Evolutionary conservation across 2,888 invertebrate species (phyloP).

Genomic region (Amphipoea lucens): DNA sequence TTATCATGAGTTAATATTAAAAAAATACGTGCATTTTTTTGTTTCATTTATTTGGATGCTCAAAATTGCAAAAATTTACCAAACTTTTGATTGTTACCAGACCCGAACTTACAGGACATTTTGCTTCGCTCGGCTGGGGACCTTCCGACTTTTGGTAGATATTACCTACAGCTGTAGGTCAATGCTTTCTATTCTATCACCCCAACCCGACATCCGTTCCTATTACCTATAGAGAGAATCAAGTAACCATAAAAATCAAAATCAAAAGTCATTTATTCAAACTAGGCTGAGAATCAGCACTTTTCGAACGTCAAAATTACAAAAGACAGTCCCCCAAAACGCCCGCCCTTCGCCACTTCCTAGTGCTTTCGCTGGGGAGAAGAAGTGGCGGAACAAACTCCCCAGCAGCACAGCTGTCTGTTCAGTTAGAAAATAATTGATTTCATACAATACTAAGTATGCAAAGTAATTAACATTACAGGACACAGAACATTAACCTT

Average conservation of each 20-base stretch:
- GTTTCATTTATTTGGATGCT: neutral
- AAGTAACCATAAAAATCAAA: neutral
- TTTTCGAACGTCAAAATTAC: too few species aligned
- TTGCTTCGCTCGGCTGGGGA: neutral
- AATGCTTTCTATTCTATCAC: neutral
- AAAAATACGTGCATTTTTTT: neutral
- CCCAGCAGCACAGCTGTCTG: too few species aligned
- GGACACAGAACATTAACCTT: too few species aligned
- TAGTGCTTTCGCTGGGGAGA: too few species aligned
- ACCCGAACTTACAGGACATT: neutral
- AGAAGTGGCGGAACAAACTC: too few species aligned
- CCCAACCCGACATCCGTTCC: neutral
- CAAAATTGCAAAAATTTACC: neutral
- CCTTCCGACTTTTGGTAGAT: neutral
- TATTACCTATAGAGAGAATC: neutral
- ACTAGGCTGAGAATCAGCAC: too few species aligned
- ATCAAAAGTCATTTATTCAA: too few species aligned
- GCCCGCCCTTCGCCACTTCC: too few species aligned
- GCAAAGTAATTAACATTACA: too few species aligned
- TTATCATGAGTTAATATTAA: neutral
- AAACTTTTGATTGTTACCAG: neutral
- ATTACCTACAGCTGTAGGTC: neutral
- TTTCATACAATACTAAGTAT: too few species aligned
- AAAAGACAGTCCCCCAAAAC: too few species aligned
- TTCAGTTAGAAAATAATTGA: too few species aligned